Evolutionary conservation across 2,888 invertebrate species (phyloP).

Genomic region (Drosophila helvetica): DNA sequence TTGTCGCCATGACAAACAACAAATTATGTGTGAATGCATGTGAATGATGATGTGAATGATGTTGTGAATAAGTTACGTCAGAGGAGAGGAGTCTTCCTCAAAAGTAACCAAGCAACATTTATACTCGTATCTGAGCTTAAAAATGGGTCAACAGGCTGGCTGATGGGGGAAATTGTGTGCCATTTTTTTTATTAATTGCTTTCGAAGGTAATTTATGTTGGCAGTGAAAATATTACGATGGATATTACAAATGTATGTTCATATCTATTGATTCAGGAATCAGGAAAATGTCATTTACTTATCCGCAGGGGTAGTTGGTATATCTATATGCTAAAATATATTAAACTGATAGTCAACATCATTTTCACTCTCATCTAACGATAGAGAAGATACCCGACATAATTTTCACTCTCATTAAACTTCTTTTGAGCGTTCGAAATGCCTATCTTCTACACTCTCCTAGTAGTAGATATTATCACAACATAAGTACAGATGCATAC

Average conservation of each 20-base stretch:
- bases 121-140: background rate
- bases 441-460: background rate
- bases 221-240: background rate
- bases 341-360: no score
- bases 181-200: no score
- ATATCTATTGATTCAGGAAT: no score
- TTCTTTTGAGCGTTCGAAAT: no score
- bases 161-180: background rate
- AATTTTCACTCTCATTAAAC: background rate
- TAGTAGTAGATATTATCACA: background rate
- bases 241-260: no score
- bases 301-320: no score
- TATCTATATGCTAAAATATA: no score
- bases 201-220: background rate
- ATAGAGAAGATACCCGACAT: background rate
- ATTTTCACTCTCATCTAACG: no score
- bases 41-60: slow-evolving; percentile 1
- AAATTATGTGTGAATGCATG: slow-evolving; percentile 55
- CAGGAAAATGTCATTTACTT: no score
- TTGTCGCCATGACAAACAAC: slow-evolving; percentile 59
- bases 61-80: slow-evolving; percentile 20
- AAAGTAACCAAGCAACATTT: slow-evolving; percentile 54
- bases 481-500: no score
- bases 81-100: slow-evolving; percentile 4
- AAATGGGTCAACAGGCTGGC: slow-evolving; percentile 7